phyloP scores from a whole-genome alignment of 2,888 invertebrate species.

The Vannuccia rotundouncinata region DNA sequence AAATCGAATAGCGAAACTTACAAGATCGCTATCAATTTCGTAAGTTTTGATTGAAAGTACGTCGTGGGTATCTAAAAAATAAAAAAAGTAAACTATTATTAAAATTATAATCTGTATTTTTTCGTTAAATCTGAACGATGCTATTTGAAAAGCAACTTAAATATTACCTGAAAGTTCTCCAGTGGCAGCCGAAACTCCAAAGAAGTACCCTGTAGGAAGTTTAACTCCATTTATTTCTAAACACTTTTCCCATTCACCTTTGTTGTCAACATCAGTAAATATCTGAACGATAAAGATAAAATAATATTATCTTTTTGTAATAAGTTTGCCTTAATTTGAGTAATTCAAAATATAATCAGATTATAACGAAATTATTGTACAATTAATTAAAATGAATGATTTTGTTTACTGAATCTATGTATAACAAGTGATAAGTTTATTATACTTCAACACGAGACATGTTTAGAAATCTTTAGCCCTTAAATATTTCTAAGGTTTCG shows the following conservation, averaged over 20 bases:
- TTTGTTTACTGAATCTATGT: no score
- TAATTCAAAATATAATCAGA: neutral
- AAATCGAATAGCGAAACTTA: no score
- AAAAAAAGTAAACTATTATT: neutral
- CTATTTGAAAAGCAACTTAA: neutral
- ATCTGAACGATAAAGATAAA: slow-evolving; percentile 62
- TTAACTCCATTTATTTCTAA: slow-evolving; percentile 78
- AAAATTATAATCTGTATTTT: neutral
- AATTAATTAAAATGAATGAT: no score
- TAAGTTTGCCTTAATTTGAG: neutral
- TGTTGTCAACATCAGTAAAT: slow-evolving; percentile 81
- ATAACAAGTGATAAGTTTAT: no score
- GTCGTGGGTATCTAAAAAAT: slow-evolving; percentile 84
- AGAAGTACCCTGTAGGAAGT: slow-evolving; percentile 86
- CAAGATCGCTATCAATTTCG: slow-evolving; percentile 70
- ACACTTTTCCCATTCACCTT: slow-evolving; percentile 87
- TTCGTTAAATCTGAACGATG: no score
- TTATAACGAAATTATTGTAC: no score
- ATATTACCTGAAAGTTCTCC: slow-evolving; percentile 70
- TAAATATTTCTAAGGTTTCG: no score
- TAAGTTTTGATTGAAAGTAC: slow-evolving; percentile 81
- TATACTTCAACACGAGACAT: no score
- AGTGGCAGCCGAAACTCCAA: slow-evolving; percentile 88
- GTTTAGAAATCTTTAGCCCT: no score
- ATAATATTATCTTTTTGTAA: no score